phyloP scores from a whole-genome alignment of 2,113 vertebrate species.

The Romanogobio albipinnatus region DNA sequence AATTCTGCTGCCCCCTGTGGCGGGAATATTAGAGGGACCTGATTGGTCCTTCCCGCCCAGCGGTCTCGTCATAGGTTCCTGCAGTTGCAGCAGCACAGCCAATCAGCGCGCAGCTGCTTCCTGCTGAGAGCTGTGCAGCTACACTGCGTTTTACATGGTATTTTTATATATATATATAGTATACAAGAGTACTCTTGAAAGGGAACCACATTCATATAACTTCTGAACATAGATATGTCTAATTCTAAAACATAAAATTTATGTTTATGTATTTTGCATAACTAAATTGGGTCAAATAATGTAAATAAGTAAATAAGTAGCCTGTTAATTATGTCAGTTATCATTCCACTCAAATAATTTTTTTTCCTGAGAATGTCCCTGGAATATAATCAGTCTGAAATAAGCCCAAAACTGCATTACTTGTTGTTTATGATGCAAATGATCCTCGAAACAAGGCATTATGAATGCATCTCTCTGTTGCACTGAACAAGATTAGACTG shows the following conservation, averaged over 20 bases:
- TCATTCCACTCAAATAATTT: background rate
- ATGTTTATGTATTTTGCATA: background rate
- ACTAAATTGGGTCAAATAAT: background rate
- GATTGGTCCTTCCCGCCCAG: too few relatives aligned
- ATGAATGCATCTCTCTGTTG: background rate
- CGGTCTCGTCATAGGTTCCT: too few relatives aligned
- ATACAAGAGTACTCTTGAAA: too few relatives aligned
- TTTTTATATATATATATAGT: too few relatives aligned
- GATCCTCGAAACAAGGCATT: background rate
- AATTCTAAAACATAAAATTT: background rate
- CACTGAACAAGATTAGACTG: conserved; percentile 14
- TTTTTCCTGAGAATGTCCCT: background rate
- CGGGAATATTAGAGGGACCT: too few relatives aligned
- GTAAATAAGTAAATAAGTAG: background rate
- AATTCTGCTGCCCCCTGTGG: too few relatives aligned
- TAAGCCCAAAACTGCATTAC: background rate
- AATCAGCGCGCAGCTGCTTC: too few relatives aligned
- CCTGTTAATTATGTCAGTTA: background rate
- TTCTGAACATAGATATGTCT: background rate
- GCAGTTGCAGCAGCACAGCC: too few relatives aligned
- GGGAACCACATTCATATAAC: too few relatives aligned
- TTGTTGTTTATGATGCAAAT: conserved; percentile 9
- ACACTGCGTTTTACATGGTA: too few relatives aligned
- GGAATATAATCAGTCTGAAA: background rate
- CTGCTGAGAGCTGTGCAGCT: too few relatives aligned